phyloP scores from a whole-genome alignment of 2,797 vertebrate species.

The Morelia viridis region DNA sequence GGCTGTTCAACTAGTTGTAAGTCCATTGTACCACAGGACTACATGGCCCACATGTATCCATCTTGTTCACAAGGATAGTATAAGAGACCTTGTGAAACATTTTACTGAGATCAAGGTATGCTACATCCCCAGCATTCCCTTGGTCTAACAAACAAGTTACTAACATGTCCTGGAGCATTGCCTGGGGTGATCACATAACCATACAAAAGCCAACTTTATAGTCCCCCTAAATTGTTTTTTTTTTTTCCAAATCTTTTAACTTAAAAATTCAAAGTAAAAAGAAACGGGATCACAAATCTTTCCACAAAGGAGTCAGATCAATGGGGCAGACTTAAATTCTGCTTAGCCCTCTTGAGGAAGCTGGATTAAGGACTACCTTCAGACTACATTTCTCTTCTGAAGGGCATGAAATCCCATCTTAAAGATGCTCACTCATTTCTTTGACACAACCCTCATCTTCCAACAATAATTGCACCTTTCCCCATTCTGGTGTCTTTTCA shows the following conservation, averaged over 20 bases:
- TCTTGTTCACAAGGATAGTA: no score
- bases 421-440: background rate
- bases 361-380: background rate
- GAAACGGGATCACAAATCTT: background rate
- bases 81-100: background rate
- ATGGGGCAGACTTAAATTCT: background rate
- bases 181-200: background rate
- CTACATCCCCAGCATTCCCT: background rate
- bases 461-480: background rate
- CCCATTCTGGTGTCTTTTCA: background rate
- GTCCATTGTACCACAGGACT: background rate
- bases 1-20: background rate
- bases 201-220: background rate
- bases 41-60: background rate
- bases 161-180: background rate
- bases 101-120: background rate
- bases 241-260: background rate
- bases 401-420: background rate
- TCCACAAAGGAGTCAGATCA: background rate
- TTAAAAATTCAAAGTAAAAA: background rate
- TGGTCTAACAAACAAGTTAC: background rate
- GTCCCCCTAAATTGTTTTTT: background rate
- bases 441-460: background rate
- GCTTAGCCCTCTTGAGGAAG: background rate
- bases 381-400: background rate